These are phyloP conservation scores for Neotragus pygmaeus DNA, from an alignment of 2,113 vertebrate species.

Conservation along the genomic window DNA sequence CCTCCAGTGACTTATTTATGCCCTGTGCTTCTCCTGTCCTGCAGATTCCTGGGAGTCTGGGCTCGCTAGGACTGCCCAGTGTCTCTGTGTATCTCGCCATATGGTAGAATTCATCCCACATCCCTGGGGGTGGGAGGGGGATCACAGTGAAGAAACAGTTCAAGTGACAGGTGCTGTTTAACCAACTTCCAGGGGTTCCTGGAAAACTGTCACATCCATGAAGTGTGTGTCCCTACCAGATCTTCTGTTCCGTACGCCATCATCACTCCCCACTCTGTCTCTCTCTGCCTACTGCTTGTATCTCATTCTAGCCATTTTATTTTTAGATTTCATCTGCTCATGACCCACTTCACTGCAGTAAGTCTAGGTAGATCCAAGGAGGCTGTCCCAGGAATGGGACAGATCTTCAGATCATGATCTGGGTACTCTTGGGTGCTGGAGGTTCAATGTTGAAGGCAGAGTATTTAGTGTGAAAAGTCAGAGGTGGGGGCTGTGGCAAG, in stretches of 20 bases:
- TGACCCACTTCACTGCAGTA: neutral
- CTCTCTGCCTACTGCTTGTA: neutral
- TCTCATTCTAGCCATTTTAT: constrained; percentile 41
- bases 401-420: neutral
- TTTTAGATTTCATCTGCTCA: constrained; percentile 18
- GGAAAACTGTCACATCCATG: constrained; percentile 18
- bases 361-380: neutral
- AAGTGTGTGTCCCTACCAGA: neutral
- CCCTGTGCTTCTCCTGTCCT: neutral
- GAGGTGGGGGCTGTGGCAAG: neutral
- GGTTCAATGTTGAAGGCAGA: neutral
- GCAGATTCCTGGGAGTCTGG: neutral
- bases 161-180: constrained; percentile 20
- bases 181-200: neutral
- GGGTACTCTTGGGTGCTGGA: neutral
- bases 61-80: neutral
- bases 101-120: neutral
- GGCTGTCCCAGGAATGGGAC: neutral
- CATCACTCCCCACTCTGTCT: neutral
- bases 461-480: neutral
- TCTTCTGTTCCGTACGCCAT: neutral
- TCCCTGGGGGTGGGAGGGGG: neutral
- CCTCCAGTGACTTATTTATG: neutral
- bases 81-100: neutral
- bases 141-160: constrained; percentile 1